Conservation (phyloP, 2,113 vertebrate genomes). For the Progne subis region DNA sequence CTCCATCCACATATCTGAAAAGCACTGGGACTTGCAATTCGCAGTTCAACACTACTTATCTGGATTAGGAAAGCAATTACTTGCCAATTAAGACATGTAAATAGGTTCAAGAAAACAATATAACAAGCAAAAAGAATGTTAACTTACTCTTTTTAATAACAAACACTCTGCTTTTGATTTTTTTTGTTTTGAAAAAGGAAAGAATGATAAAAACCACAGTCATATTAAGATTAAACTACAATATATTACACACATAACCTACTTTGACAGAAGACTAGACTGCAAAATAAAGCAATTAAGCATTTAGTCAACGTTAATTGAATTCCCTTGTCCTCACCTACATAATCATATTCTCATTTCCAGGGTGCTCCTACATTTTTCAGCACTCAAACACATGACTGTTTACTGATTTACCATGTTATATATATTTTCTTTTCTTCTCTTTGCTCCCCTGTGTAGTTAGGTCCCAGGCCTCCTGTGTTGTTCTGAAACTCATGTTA, state of each 20-base stretch:
- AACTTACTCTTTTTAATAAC: neutral
- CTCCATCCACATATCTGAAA: neutral
- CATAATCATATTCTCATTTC: neutral
- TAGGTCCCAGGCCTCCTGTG: neutral
- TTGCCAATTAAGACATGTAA: neutral
- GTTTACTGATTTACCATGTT: neutral
- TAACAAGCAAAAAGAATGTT: neutral
- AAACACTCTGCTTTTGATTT: neutral
- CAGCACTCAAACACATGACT: neutral
- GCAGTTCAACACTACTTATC: neutral
- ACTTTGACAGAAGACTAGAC: neutral
- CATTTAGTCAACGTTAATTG: neutral
- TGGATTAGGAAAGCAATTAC: neutral
- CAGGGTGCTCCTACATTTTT: neutral
- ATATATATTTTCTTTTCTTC: neutral
- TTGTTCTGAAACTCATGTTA: neutral
- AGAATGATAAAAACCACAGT: neutral
- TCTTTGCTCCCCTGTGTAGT: neutral
- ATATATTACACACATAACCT: neutral
- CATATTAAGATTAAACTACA: neutral
- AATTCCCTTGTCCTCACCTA: conserved; percentile 9
- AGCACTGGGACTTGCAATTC: neutral
- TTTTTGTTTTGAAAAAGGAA: neutral
- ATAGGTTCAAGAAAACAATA: neutral
- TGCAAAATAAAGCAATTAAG: conserved; percentile 3